phyloP scores from a whole-genome alignment of 2,888 invertebrate species.

The Eulithis prunata region DNA sequence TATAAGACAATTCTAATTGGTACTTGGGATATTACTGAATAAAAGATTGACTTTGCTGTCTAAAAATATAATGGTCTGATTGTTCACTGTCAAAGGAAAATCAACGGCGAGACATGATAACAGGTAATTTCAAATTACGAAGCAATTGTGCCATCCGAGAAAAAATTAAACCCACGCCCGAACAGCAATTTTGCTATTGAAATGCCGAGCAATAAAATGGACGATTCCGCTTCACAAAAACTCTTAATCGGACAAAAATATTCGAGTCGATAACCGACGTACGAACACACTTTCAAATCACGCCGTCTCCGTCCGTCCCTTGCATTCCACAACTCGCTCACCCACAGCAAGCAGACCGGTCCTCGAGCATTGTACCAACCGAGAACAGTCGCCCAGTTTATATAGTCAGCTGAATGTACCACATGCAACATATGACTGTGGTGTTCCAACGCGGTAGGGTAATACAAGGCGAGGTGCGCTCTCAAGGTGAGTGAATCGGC shows the following conservation, averaged over 20 bases:
- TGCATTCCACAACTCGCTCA: slow-evolving; percentile 83
- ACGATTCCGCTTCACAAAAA: slow-evolving; percentile 44
- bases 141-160: slow-evolving; percentile 55
- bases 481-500: slow-evolving; percentile 81
- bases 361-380: slow-evolving; percentile 78
- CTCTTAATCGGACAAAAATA: slow-evolving; percentile 50
- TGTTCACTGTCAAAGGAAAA: slow-evolving; percentile 59
- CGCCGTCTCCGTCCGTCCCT: slow-evolving; percentile 71
- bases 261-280: slow-evolving; percentile 63
- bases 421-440: slow-evolving; percentile 51
- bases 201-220: slow-evolving; percentile 38
- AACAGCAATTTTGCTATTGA: slow-evolving; percentile 39
- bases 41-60: not conserved
- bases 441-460: slow-evolving; percentile 58
- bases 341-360: slow-evolving; percentile 81
- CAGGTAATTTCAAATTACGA: slow-evolving; percentile 63
- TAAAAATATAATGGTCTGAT: slow-evolving; percentile 38
- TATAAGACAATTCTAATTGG: too few species aligned
- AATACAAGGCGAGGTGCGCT: slow-evolving; percentile 74
- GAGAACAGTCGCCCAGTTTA: slow-evolving; percentile 63
- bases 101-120: slow-evolving; percentile 61
- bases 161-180: slow-evolving; percentile 52
- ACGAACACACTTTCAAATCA: slow-evolving; percentile 78
- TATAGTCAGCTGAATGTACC: slow-evolving; percentile 55
- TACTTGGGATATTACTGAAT: too few species aligned